Conservation (phyloP, 2,888 invertebrate species). For the Glyphotaelius pellucidus region DNA sequence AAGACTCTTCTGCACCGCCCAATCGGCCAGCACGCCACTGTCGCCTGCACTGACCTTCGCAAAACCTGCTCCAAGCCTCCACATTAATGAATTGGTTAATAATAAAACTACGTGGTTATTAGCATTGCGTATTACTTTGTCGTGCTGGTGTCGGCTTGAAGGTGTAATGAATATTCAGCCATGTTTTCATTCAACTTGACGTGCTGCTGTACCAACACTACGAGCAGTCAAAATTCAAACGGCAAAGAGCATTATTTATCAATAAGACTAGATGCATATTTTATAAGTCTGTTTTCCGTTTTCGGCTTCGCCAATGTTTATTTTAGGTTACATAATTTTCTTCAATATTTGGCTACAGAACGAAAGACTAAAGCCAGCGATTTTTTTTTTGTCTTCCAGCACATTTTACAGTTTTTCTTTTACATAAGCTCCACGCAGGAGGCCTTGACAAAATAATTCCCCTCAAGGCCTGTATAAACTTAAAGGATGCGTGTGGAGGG, state of each 20-base stretch:
- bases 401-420: too few species aligned
- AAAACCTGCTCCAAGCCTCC: conserved; percentile 17
- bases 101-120: conserved; percentile 40
- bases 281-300: background rate
- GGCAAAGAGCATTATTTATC: background rate
- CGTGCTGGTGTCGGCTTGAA: background rate
- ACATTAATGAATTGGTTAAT: conserved; percentile 40
- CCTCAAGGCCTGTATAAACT: too few species aligned
- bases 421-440: too few species aligned
- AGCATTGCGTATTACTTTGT: conserved; percentile 39
- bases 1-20: background rate
- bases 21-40: background rate
- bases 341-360: background rate
- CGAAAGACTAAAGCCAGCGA: background rate
- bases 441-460: too few species aligned
- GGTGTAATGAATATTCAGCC: conserved; percentile 18
- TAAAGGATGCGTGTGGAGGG: too few species aligned
- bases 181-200: background rate
- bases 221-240: background rate
- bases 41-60: background rate
- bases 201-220: background rate
- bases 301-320: background rate
- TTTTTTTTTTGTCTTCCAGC: too few species aligned
- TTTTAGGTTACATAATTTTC: background rate
- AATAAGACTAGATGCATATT: background rate